A percentile compares a stretch with the other conserved stretches of the same genome.
These are phyloP conservation scores for Sipunculus nudus DNA, from an alignment of 2,888 invertebrate genomes.

Conservation along the genomic window DNA sequence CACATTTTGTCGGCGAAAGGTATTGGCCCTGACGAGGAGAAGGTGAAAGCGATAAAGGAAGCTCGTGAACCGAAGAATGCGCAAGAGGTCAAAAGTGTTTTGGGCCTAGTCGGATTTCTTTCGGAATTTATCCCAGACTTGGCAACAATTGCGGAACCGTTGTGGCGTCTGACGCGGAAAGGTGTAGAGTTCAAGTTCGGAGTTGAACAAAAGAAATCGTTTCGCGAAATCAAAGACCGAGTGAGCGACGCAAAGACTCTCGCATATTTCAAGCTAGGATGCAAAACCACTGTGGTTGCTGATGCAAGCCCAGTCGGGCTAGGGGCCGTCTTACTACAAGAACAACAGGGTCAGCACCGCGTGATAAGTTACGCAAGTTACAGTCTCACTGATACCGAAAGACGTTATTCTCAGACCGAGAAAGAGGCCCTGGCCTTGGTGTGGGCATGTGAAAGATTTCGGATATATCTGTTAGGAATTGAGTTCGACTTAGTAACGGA, in stretches of 20 bases:
- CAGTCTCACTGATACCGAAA: conserved; percentile 27
- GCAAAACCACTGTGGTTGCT: conserved; percentile 12
- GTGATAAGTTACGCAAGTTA: conserved; percentile 32
- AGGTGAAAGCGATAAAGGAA: conserved; percentile 16
- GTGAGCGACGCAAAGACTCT: not conserved
- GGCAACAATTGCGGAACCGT: not conserved
- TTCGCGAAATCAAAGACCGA: conserved; percentile 5
- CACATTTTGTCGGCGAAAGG: conserved; percentile 16
- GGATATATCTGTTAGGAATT: conserved; percentile 23
- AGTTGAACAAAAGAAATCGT: not conserved
- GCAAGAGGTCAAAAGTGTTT: conserved; percentile 43
- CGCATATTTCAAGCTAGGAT: not conserved
- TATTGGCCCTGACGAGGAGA: not conserved
- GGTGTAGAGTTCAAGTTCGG: not conserved
- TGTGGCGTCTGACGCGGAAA: conserved; percentile 1
- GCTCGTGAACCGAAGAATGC: conserved; percentile 42
- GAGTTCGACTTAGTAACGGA: conserved; percentile 35
- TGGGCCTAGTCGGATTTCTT: conserved; percentile 37
- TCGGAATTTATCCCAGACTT: conserved; percentile 4
- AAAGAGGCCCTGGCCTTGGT: conserved; percentile 32
- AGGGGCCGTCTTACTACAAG: conserved; percentile 27
- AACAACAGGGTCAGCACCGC: conserved; percentile 21
- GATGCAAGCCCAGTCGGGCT: conserved; percentile 34
- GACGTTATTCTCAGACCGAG: conserved; percentile 36
- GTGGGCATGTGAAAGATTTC: conserved; percentile 31